Percentiles rank a stretch among this genome's conserved stretches.
Evolutionary conservation across 2,797 vertebrate species (phyloP).

Genomic region (Acipenser ruthenus): DNA sequence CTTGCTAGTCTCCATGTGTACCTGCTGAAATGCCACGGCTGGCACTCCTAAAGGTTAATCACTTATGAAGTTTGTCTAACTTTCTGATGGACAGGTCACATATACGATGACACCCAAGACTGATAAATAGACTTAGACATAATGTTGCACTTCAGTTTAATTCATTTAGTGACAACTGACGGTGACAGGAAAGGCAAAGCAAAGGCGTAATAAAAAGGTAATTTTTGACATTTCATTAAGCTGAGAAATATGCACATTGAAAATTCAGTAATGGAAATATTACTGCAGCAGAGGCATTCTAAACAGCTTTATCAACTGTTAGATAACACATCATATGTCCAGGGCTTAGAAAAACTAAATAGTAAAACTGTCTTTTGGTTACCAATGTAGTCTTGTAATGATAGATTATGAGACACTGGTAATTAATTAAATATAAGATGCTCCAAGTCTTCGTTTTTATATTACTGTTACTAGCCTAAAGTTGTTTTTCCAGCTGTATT

Average conservation of each 20-base stretch:
- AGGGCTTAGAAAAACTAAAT: neutral
- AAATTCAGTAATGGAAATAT: slow-evolving; percentile 7
- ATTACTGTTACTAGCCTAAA: too few species aligned
- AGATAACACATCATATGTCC: neutral
- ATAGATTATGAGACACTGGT: too few species aligned
- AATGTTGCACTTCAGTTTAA: neutral
- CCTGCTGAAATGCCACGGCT: neutral
- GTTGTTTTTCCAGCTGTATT: too few species aligned
- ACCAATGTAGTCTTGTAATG: too few species aligned
- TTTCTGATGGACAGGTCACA: neutral
- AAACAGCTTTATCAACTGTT: neutral
- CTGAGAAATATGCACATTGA: slow-evolving; percentile 5
- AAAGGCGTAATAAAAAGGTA: slow-evolving; percentile 13
- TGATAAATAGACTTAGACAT: slow-evolving; percentile 1
- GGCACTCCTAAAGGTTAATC: slow-evolving; percentile 4
- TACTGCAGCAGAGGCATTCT: neutral
- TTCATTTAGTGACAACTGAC: slow-evolving; percentile 2
- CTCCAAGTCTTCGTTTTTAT: too few species aligned
- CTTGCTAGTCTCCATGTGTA: neutral
- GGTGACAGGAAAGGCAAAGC: slow-evolving; percentile 1
- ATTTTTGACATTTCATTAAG: slow-evolving; percentile 8
- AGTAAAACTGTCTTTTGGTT: too few species aligned
- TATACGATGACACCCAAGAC: neutral
- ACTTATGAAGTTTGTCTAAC: slow-evolving; percentile 1
- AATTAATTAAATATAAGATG: too few species aligned